A percentile compares a stretch with the other conserved stretches of the same genome.
These are phyloP conservation scores for Mythimna loreyi DNA, from an alignment of 2,888 invertebrate genomes.

Conservation along the genomic window DNA sequence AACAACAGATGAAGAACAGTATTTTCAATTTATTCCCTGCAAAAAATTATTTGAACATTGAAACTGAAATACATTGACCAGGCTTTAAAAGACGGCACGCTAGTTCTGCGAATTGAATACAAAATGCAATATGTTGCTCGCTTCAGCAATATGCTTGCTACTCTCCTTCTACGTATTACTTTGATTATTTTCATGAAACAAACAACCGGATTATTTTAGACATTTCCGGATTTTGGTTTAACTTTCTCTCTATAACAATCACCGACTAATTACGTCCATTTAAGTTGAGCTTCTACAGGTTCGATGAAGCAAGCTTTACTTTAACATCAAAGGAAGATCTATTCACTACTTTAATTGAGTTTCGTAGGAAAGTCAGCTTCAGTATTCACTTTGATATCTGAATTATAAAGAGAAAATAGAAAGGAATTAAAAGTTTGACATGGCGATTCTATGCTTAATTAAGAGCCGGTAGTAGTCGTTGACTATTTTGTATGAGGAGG, in stretches of 20 bases:
- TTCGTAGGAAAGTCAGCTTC: background rate
- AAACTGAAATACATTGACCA: slow-evolving; percentile 50
- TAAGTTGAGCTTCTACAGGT: too few relatives aligned
- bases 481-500: too few relatives aligned
- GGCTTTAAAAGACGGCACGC: slow-evolving; percentile 56
- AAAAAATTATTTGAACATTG: slow-evolving; percentile 31
- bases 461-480: too few relatives aligned
- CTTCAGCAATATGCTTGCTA: background rate
- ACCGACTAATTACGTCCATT: background rate
- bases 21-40: slow-evolving; percentile 73
- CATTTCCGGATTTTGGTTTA: background rate
- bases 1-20: slow-evolving; percentile 35
- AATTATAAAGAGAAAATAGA: background rate
- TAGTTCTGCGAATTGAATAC: slow-evolving; percentile 25
- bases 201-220: background rate
- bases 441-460: background rate
- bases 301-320: background rate
- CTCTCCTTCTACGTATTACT: too few relatives aligned
- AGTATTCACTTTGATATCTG: background rate
- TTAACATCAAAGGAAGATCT: background rate
- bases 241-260: too few relatives aligned
- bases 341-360: slow-evolving; percentile 3
- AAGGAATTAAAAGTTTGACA: background rate
- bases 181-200: too few relatives aligned
- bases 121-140: slow-evolving; percentile 1